Base-by-base conservation (phyloP, 2,113 vertebrate genomes). In the Illadopsis cleaveri region DNA sequence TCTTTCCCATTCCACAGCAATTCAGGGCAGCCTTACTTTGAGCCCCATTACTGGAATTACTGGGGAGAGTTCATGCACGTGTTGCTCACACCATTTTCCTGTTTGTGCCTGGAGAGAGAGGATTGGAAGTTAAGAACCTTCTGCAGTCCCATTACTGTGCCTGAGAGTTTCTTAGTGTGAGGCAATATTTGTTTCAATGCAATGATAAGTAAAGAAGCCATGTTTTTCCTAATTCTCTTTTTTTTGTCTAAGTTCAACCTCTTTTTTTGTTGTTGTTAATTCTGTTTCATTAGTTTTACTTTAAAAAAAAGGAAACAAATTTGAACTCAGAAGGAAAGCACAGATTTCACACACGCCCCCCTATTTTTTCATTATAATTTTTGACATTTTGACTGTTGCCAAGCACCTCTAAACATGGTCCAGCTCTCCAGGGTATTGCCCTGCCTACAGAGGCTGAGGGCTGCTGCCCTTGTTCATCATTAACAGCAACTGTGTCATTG, bases 311-410 rank as follows among this genome's bases (percentile, higher is more conserved):
- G 17, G 5, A 38, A 35, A 25, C 6, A 47, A 42, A 56, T 28
- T 48, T 6, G 42, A 77, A 38, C 30, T 27, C 8, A 37, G 33
- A 90, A 78, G 15, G 42, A n/a, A 56, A 40, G 30, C 6, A 24
- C 4, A 37, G 44, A n/a, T 38, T 48, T 54, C 14, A 47, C 33
- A 56, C 33, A 15, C 0, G 1, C 2, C 0, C 9, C 4, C 15
- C 15, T 5, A 0, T 28, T 62, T 68, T 73, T 72, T 80, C 5
- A n/a, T 75, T 75, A 17, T 66, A 3, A 27, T 19, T 86, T 89
- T 85, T 85, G 31, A 12, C 11, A 5, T 48, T 70, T 27, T 4
- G 5, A 22, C 62, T 92, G 40, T 65, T 72, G 40, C 37, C 24
- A 60, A 53, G 37, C 42, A 62, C 66, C 30, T 76, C 30, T 57